Base-by-base conservation (phyloP, 2,888 invertebrate genomes). In the Stenichneumon culpator region DNA sequence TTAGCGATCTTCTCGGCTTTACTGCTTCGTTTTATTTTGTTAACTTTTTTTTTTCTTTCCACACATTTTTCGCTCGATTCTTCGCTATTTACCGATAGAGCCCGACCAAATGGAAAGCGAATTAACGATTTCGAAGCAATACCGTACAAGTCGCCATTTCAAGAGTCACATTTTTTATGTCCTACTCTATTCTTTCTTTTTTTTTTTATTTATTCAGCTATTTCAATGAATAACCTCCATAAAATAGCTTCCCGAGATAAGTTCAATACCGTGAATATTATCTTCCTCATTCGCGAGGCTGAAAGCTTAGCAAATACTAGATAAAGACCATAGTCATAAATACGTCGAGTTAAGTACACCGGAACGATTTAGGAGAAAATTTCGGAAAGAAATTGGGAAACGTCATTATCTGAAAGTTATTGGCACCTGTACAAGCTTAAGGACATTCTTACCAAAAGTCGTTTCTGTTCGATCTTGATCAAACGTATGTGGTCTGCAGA, bases 51-150 rank as follows among this genome's bases (percentile, higher is more conserved):
- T 47, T 25, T 11, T 57, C 39, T 54, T 44, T 11, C 16, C 9
- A 36, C 22, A 22, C 44, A 22, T 60, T 60, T 87, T 87, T 25
- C 25, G 50, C 3, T n/a, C 11, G 36, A 19, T 63, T 54, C 54
- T 28, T 50, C 75, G 67, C 72, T 79, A 54, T 70, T 28, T 32
- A 2, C 39, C 79, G 86, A 87, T 88, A 88, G 82, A 74, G 14
- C 54, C 3, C 9, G 82, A 52, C 52, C 70, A 80, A 87, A 86
- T 88, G 87, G 87, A 88, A 86, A 88, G 88, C 77, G 86, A 75
- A 78, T 83, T 88, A 28, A 60, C n/a, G 25, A 28, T 22, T 14
- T 14, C 60, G 60, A 25, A 60, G 60, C 60, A 28, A 60, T 60
- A 60, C 54, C 9, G 22, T 54, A 54, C 22, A 9, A 28, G 60